Base-by-base conservation (phyloP, 2,797 vertebrate species). In the Esox masquinongy region DNA sequence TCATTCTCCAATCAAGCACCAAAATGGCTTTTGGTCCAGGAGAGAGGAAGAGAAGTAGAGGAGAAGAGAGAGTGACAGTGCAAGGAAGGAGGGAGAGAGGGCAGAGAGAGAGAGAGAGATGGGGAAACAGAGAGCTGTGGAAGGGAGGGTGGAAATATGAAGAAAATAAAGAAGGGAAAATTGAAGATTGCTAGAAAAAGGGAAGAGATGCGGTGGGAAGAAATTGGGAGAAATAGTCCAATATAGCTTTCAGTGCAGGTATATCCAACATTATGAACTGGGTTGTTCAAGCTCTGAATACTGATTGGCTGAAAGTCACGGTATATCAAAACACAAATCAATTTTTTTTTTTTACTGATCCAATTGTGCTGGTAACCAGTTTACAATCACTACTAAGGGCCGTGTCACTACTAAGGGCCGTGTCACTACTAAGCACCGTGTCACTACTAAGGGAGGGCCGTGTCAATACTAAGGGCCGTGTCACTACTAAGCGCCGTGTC, bases 1-100 rank as follows among this genome's bases (percentile, higher is more conserved):
- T 94, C 93, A 93, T 93, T 94, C 93, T 93, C 88, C 90, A 89
- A 94, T 94, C 92, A 94, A 87, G 78, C 90, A 88, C 90, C 88
- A 81, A 90, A 93, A 83, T 92, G 88, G 88, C 90, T 93, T 86
- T 93, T 95, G 89, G 93, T 94, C 82, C 86, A 63, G 1, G 83
- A 82, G 76, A 69, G 79, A 84, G 82, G 51, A 76, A 80, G 75
- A 9, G 22, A 24, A 22, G 39, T 78, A 49, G 69, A 74, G 31
- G 31, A 47, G 47, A 17, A 76, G 49, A 11, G 51, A 74, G 51
- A 51, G 31, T 61, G 69, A 53, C 73, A 73, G 76, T 64, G 77
- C 56, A 79, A 76, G 26, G 59, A 51, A 47, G 73, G 71, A 70
- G 74, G 82, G 72, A 67, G 61, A 14, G n/a, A 74, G 49, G 22